Conservation (phyloP, 2,113 vertebrate genomes). For the Burhinus bistriatus region DNA sequence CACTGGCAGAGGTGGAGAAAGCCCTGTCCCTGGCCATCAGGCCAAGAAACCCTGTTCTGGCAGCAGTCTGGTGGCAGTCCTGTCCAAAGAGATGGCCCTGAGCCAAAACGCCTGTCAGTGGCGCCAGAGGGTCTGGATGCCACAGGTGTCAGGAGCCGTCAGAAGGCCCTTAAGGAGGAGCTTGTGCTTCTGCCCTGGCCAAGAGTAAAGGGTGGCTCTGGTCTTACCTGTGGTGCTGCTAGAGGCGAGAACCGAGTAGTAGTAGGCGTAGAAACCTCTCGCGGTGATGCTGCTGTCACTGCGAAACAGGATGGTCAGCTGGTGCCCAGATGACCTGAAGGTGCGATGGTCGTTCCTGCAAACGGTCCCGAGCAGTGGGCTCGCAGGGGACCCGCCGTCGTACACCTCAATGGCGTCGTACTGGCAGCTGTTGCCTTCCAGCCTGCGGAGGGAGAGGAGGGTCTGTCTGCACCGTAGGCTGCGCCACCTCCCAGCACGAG, state of each 20-base stretch:
- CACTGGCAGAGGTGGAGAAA: too few species aligned
- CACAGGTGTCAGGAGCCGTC: fast-evolving
- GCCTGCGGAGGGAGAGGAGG: background rate
- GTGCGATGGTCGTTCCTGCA: fast-evolving
- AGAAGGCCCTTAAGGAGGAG: background rate
- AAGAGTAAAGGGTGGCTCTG: background rate
- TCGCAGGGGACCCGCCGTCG: fast-evolving
- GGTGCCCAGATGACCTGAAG: background rate
- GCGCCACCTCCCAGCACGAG: background rate
- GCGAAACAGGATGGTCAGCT: background rate
- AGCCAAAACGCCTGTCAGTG: background rate
- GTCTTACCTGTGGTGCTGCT: fast-evolving
- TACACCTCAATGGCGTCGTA: background rate
- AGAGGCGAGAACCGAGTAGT: background rate
- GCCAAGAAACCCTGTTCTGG: background rate
- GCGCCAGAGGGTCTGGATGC: too few species aligned
- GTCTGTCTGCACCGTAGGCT: background rate
- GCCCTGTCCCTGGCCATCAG: background rate
- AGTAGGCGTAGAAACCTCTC: background rate
- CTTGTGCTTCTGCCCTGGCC: background rate
- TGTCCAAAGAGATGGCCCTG: background rate
- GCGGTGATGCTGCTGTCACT: fast-evolving
- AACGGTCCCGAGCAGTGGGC: background rate
- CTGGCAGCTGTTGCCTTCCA: background rate
- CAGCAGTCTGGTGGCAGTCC: background rate